Base-by-base conservation (phyloP, 2,113 vertebrate genomes). In the Pelobates fuscus region DNA sequence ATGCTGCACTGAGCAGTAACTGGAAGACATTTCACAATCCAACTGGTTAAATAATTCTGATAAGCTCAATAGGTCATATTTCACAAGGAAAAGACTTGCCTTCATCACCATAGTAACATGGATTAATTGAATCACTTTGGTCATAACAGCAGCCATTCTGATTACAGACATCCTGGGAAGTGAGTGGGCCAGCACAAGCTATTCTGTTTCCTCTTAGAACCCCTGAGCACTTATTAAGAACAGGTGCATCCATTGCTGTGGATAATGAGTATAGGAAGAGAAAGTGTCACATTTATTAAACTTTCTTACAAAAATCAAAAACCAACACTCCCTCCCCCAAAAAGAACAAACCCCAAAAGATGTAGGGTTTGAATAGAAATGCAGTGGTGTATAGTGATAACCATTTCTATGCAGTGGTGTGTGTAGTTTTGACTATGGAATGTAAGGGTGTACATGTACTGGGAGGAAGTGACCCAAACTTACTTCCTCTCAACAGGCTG, bases 21-120 rank as follows among this genome's bases (percentile, higher is more conserved):
- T 89, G 27, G 5, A 80, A 75, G 1, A 52, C 44, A 17, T 14
- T 27, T 3, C 11, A 41, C 23, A 14, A 20, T 2, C 15, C 5
- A 49, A 27, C 3, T 20, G 46, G 49, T 14, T 55, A 29, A 14
- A 7, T 2, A 66, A 14, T 3, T 17, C 7, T 32, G 25, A 32
- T 2, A 17, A 43, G 20, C 20, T 8, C n/a, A 15, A 68, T 8
- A 49, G 26, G 5, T 15, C 30, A 24, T 7, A 49, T 17, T 3
- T 17, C 1, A n/a, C n/a, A n/a, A 11, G 1, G 1, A 15, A 2
- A 11, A 2, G 11, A 8, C 25, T 29, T 65, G 86, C 88, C 88
- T 67, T 67, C 85, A 73, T 87, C 87, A 52, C 83, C 86, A 3
- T 86, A 89, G 25, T 81, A 89, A 79, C 88, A 91, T 68, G 82